Base-by-base conservation (phyloP, 2,797 vertebrate genomes). In the Sorex maritimensis region DNA sequence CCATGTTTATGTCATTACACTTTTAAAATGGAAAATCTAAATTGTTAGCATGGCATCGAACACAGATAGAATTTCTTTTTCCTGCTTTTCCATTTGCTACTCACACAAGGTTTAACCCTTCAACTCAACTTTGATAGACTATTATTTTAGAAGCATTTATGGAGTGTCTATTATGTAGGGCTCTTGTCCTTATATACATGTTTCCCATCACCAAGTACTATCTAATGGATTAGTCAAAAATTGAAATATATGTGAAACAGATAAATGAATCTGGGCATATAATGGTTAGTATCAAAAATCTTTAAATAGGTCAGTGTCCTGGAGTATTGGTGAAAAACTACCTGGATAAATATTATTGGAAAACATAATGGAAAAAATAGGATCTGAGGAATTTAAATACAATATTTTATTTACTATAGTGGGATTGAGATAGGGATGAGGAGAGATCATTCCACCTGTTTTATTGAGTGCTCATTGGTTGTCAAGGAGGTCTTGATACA, bases 401-500 rank as follows among this genome's bases (percentile, higher is more conserved):
- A 92, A 65, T 75, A 74, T 95, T 81, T 68, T 61, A 19, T 19
- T 61, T 61, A 61, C 21, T 61, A 15, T 61, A 15, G 58, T 61
- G 58, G 15, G 28, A 8, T 86, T 92, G 26, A 15, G 28, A 41
- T 6, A 28, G 44, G 34, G 12, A 24, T 11, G 11, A 6, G 34
- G 38, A 41, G 19, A 30, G 11, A 11, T 44, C 12, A 46, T 21
- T 19, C 24, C 13, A 78, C 6, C 10, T 73, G 9, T 24, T 88
- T 24, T 90, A 75, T 17, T 91, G 84, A 73, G 28, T 28, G 2
- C 9, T 49, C 38, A 55, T 30, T 78, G 21, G 38, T 67, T 80
- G 26, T 52, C 79, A 86, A 68, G 44, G 74, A 78, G 9, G 24
- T 90, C 72, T 90, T 92, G 55, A 92, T 63, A 41, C 34, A 71